Conservation (phyloP, 2,113 vertebrate species). For the Pterocles orientalis region DNA sequence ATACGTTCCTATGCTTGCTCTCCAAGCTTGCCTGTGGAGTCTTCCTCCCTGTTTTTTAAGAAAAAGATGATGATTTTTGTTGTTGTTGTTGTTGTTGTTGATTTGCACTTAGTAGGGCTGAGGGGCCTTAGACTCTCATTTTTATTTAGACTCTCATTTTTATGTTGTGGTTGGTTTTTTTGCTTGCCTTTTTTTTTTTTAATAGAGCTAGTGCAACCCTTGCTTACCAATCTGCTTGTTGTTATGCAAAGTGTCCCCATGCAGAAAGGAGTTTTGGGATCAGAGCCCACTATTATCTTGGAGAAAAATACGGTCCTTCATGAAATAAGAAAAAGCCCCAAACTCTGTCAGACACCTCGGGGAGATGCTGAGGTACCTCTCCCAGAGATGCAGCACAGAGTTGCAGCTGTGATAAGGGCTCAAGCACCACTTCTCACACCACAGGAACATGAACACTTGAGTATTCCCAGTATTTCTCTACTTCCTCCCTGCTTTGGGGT, state of each 20-base stretch:
- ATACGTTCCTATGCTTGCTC: not conserved
- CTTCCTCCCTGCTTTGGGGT: not conserved
- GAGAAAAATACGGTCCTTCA: not conserved
- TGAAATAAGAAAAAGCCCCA: not conserved
- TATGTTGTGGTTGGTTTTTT: too few species aligned
- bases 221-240: slow-evolving; percentile 14
- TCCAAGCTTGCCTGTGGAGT: not conserved
- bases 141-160: too few species aligned
- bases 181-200: not conserved
- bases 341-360: not conserved
- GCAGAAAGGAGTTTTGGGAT: not conserved
- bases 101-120: not conserved
- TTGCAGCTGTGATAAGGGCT: not conserved
- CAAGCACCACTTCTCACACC: not conserved
- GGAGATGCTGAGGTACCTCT: not conserved
- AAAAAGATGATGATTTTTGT: not conserved
- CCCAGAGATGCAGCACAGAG: not conserved
- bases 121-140: not conserved
- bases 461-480: not conserved
- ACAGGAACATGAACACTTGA: not conserved
- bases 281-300: not conserved
- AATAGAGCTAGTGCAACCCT: not conserved
- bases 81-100: not conserved
- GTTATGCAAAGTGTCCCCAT: not conserved
- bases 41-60: not conserved